Conservation (phyloP, 2,113 vertebrate genomes). For the Chinchilla lanigera region DNA sequence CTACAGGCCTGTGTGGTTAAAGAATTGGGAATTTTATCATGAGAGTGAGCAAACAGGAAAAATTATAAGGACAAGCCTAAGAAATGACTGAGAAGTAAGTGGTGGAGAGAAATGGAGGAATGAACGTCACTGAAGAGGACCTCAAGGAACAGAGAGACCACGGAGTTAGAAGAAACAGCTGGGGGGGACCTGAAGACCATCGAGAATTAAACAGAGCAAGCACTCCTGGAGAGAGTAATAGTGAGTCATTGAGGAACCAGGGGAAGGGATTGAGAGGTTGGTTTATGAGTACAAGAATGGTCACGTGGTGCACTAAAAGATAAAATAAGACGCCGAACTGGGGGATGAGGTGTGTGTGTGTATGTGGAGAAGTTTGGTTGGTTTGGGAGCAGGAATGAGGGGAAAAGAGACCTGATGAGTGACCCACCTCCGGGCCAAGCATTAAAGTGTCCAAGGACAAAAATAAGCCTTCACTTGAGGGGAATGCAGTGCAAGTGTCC, state of each 20-base stretch:
- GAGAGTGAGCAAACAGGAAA: not conserved
- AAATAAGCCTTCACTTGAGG: not conserved
- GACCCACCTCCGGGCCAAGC: not conserved
- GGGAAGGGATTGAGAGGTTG: not conserved
- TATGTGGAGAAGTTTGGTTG: not conserved
- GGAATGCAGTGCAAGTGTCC: not conserved
- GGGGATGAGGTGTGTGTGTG: not conserved
- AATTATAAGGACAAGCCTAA: not conserved
- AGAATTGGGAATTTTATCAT: not conserved
- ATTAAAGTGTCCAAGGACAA: not conserved
- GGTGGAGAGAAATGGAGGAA: not conserved
- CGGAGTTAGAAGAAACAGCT: not conserved
- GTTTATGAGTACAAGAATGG: not conserved
- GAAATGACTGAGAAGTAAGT: not conserved
- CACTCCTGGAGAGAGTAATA: not conserved
- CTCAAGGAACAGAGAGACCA: not conserved
- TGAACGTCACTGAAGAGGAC: not conserved
- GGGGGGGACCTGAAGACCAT: not conserved
- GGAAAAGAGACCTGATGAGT: not conserved
- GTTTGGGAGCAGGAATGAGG: not conserved
- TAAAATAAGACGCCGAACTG: not conserved
- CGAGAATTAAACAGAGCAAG: not conserved
- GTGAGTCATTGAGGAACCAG: not conserved
- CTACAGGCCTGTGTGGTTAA: not conserved
- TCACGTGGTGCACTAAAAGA: not conserved